phyloP scores from a whole-genome alignment of 2,797 vertebrate species.

The Eospalax fontanierii region DNA sequence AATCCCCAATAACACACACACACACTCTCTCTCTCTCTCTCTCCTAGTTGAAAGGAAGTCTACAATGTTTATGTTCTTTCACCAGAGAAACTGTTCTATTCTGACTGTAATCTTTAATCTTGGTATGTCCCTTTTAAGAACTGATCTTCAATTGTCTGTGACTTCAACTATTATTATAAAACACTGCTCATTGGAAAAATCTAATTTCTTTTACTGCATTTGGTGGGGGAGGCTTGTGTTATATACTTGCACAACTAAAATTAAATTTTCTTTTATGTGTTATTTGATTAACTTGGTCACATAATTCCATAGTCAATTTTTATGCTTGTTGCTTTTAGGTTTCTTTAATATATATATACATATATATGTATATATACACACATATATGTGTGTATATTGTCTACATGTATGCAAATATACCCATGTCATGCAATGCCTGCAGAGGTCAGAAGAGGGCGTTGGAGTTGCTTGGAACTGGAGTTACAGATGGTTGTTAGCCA shows the following conservation, averaged over 20 bases:
- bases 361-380: too few species aligned
- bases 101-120: conserved; percentile 59
- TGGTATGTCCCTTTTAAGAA: not conserved
- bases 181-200: not conserved
- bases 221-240: not conserved
- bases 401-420: too few species aligned
- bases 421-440: too few species aligned
- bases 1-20: not conserved
- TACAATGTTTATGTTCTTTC: not conserved
- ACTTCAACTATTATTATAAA: conserved; percentile 52
- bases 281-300: conserved; percentile 3
- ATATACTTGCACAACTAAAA: conserved; percentile 44
- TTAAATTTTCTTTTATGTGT: conserved; percentile 55
- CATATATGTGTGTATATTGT: too few species aligned
- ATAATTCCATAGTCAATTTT: conserved; percentile 54
- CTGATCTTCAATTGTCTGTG: conserved; percentile 39
- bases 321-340: not conserved
- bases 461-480: too few species aligned
- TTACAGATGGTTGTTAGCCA: too few species aligned
- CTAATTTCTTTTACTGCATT: conserved; percentile 25
- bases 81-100: conserved; percentile 9
- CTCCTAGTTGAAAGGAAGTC: conserved; percentile 14
- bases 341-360: too few species aligned
- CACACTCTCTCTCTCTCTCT: too few species aligned
- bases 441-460: too few species aligned